Evolutionary conservation across 1,140 invertebrate species (phyloP).

Genomic region (Eufriesea mexicana): DNA sequence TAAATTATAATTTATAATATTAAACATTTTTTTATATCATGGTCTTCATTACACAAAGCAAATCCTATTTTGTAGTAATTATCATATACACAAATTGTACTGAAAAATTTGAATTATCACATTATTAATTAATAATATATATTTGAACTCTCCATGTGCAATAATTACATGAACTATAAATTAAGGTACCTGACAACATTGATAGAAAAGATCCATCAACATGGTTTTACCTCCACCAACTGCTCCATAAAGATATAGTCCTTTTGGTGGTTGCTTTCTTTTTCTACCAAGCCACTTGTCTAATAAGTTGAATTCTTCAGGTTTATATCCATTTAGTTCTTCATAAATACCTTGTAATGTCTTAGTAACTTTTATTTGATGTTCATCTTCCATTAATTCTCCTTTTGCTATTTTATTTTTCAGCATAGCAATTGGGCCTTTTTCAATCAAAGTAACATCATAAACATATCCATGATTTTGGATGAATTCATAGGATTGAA

Average conservation of each 20-base stretch:
- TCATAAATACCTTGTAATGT: constrained; percentile 88
- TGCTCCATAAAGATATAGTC: constrained; percentile 92
- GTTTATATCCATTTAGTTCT: constrained; percentile 85
- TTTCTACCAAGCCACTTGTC: constrained; percentile 78
- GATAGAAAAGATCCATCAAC: constrained; percentile 99
- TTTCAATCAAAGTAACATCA: background rate
- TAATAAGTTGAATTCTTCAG: constrained; percentile 78
- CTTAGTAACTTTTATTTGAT: constrained; percentile 87
- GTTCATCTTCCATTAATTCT: constrained; percentile 86
- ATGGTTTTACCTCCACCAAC: constrained; percentile 98
- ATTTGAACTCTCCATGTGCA: constrained; percentile 59
- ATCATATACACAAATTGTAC: constrained; percentile 9
- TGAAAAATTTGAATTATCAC: constrained; percentile 27
- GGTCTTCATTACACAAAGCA: constrained; percentile 9
- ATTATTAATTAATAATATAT: constrained; percentile 48
- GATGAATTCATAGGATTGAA: constrained; percentile 47
- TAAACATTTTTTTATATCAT: constrained; percentile 39
- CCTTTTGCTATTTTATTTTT: constrained; percentile 84
- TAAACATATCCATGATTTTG: constrained; percentile 54
- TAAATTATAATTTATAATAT: no score
- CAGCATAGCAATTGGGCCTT: constrained; percentile 82
- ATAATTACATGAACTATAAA: constrained; percentile 58
- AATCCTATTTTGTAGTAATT: background rate
- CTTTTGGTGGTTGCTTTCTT: constrained; percentile 85
- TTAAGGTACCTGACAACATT: constrained; percentile 86